A percentile compares a stretch with the other conserved stretches of the same genome.
Conservation (phyloP, 2,888 invertebrate species). For the Conistra vaccinii region DNA sequence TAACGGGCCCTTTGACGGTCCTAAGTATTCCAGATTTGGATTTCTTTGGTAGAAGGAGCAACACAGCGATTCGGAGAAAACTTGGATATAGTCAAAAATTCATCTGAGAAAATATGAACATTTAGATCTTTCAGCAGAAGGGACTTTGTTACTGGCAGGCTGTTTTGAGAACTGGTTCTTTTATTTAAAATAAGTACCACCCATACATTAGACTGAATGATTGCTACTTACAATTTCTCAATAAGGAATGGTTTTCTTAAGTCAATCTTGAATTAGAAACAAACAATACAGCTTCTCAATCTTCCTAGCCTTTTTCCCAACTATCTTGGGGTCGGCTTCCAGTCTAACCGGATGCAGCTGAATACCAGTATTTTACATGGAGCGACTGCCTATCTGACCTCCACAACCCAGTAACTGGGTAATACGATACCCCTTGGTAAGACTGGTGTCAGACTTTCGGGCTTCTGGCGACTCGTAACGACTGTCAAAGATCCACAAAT, state of each 20-base stretch:
- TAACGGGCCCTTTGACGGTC: conserved; percentile 17
- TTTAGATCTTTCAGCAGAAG: neutral
- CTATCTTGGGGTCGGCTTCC: no score
- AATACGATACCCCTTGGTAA: no score
- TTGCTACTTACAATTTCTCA: neutral
- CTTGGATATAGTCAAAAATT: neutral
- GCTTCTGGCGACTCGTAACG: no score
- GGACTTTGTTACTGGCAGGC: neutral
- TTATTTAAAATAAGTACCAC: neutral
- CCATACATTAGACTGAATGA: neutral
- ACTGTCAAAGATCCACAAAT: no score
- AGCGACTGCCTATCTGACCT: no score
- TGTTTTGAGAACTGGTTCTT: neutral
- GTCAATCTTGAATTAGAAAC: no score
- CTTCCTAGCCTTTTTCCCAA: no score
- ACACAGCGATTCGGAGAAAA: neutral
- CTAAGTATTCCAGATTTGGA: neutral
- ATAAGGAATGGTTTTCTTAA: neutral
- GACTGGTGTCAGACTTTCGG: no score
- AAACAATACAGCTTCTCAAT: no score
- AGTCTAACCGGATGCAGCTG: no score
- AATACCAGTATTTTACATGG: no score
- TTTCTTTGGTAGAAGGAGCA: neutral
- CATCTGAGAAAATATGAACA: neutral
- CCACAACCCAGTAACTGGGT: no score